Evolutionary conservation across 92 coral and sea anemone genomes (phyloP), one percentile per base, ranked within the genome.

Genomic region (Heteractis magnifica): DNA sequence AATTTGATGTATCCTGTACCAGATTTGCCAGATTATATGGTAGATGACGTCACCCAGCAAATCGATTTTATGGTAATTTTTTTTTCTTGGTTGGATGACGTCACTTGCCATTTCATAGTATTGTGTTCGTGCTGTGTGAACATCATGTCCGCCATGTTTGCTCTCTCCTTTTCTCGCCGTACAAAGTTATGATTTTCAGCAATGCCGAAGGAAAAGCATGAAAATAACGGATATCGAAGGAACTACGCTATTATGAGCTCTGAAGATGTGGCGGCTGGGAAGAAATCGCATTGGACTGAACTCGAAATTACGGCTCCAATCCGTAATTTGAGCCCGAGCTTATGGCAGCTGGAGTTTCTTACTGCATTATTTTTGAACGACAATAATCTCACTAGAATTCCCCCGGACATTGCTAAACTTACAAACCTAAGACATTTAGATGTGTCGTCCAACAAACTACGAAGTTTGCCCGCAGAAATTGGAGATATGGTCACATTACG

Each of bases 401-500:
- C 99, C 50, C 94, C 99, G 60, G 99, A 97, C 59, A 94, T 97
- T 77, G 91, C 97, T 79, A 97, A 68, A 84, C 96, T 97, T 75
- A 87, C 94, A 59, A 87, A 92, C 64, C 90, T 97, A 79, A 94
- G 94, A 86, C 95, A 94, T 83, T 86, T 97, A 72, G 99, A 97
- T 91, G 89, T 97, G 51, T 97, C 99, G 49, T 94, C 92, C 78
- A 97, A 97, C 87, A 97, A 97, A 89, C 90, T 97, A 73, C 94
- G 99, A 90, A 94, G 97, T 88, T 93, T 97, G 94, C 99, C 99
- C 55, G 94, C 93, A 76, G 99, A 97, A 94, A 95, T 97, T 60
- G 99, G 99, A 88, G 99, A 97, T 92, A 90, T 97, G 92, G 95
- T 97, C 99, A 97, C 95, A 93, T 92, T 97, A 87, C 98, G 96